Base-by-base conservation (phyloP, 2,113 vertebrate genomes). In the Caloenas nicobarica region DNA sequence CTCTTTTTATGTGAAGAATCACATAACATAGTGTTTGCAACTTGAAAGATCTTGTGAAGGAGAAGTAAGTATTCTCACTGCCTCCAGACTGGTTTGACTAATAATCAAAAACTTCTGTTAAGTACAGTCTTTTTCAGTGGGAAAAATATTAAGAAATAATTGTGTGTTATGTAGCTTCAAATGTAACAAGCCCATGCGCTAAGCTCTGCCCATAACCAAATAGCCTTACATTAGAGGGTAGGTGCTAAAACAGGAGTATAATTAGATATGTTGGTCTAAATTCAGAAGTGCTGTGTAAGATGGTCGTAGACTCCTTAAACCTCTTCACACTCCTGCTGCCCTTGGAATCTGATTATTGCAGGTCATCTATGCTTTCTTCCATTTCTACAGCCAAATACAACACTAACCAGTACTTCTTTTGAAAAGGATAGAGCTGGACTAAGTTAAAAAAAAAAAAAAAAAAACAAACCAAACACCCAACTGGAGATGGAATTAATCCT, bases 281-380 rank as follows among this genome's bases (percentile, higher is more conserved):
- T 93, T 89, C 74, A n/a, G 86, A 94, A 90, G 44, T 93, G 90
- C 74, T 94, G 51, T 90, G 56, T 93, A 88, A 95, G 82, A 57
- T 86, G 8, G 68, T 89, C 16, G 9, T 60, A 65, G 50, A 58
- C 58, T 72, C 34, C 42, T 68, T 91, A 85, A 93, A 85, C 34
- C 18, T 76, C 57, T 92, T 77, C 23, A 36, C 5, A 2, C 33
- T 73, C 44, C 29, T 77, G 56, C 71, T 88, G 22, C 60, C 34
- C 34, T 2, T 64, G 48, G 81, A 71, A 71, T 81, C 51, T 51
- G n/a, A 51, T 81, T 83, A 69, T 88, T 90, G 90, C 71, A 42
- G 28, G 23, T 60, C 58, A 68, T 81, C 71, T 91, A 8, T 86
- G 68, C 29, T 81, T 86, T 44, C 50, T 93, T 91, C 50, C 56